Base-by-base conservation (phyloP, 2,888 invertebrate genomes). In the Stenchaetothrips biformis region DNA sequence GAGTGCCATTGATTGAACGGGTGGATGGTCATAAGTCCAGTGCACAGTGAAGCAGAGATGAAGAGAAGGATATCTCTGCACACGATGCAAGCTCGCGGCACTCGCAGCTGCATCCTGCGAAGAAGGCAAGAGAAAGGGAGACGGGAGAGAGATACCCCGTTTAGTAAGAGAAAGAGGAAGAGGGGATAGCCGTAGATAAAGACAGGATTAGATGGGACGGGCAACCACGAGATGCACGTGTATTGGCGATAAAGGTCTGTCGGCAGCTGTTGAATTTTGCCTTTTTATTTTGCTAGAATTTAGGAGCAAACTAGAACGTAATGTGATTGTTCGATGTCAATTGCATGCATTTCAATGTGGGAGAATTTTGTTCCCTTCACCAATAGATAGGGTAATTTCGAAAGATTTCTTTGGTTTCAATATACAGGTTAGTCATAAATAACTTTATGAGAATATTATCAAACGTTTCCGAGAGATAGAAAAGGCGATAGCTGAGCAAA, bases 341-440 rank as follows among this genome's bases (percentile, higher is more conserved):
- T 25, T 25, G 25, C 67, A 74, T 21, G 25, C 25, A 67, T 67
- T n/a, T 21, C 1, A 9, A 3, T 21, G 21, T 7, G 11, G 67
- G 67, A 74, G 67, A 74, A 74, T 74, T 74, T 74, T 74, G 67
- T 74, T 74, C 67, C 67, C 67, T 74, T 74, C 67, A 74, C 67
- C 67, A 74, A 74, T 25, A 74, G 67, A 74, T 74, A 74, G 67
- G 67, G 67, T 25, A 74, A 11, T 74, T 74, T 74, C 67, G 25
- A 74, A 74, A 25, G 25, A 74, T 25, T 8, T 74, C 11, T 25
- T 74, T 18, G 25, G 67, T 74, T 74, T 37, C 21, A 74, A 74
- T 74, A 74, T 11, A 74, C 25, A 37, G 11, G n/a, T 74, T 25
- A 25, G 11, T 11, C 25, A 74, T 74, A 2, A 74, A 74, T 74